Conservation (phyloP, 2,797 vertebrate species). For the Synanceia verrucosa region DNA sequence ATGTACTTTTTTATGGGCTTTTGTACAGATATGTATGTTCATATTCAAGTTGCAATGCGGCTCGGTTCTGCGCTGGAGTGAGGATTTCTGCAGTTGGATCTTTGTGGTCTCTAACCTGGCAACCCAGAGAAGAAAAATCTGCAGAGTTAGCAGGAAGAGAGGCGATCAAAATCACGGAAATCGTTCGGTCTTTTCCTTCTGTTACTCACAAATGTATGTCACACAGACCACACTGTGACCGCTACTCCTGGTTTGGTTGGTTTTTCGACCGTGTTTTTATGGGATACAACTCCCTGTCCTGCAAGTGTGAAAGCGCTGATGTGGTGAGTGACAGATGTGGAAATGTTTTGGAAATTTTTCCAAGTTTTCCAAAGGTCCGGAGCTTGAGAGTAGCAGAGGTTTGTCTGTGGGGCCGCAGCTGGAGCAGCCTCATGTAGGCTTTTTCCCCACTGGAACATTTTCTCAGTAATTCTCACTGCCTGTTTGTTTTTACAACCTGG, state of each 20-base stretch:
- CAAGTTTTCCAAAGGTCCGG: constrained; percentile 49
- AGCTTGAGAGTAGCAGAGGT: constrained; percentile 33
- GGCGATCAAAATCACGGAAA: constrained; percentile 76
- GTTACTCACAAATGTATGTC: constrained; percentile 72
- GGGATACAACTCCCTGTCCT: not conserved
- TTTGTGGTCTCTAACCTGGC: constrained; percentile 31
- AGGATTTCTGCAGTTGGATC: not conserved
- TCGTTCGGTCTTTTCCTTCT: constrained; percentile 49
- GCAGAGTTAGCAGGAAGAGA: constrained; percentile 80
- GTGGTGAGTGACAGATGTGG: not conserved
- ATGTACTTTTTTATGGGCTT: not conserved
- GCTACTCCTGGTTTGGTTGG: constrained; percentile 41
- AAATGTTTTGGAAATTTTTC: constrained; percentile 57
- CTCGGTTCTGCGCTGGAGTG: not conserved
- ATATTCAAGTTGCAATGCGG: not conserved
- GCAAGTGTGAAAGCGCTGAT: not conserved
- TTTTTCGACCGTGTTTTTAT: too few relatives aligned
- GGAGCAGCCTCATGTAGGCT: constrained; percentile 42
- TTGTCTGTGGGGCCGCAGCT: constrained; percentile 29
- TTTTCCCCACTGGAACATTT: constrained; percentile 29
- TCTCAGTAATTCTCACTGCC: constrained; percentile 10
- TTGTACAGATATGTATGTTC: not conserved
- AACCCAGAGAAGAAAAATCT: constrained; percentile 59
- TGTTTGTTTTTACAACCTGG: constrained; percentile 18
- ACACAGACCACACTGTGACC: constrained; percentile 61